These are phyloP conservation scores for Gambusia holbrooki DNA, from an alignment of 2,113 vertebrate species.

Conservation along the genomic window DNA sequence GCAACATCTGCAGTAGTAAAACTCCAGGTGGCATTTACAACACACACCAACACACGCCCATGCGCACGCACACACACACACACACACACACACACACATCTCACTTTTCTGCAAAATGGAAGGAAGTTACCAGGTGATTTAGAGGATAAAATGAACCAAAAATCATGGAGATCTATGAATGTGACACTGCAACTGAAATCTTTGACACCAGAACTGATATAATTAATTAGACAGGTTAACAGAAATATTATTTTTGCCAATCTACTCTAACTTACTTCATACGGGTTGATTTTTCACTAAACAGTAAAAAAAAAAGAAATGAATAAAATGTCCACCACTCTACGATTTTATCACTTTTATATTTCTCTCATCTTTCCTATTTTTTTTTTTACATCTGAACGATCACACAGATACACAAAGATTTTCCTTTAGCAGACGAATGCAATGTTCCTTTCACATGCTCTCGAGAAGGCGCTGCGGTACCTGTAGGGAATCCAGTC, in stretches of 20 bases:
- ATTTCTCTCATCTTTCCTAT: constrained; percentile 29
- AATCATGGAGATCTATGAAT: background rate
- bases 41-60: background rate
- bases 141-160: constrained; percentile 6
- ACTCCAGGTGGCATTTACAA: constrained; percentile 4
- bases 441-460: constrained; percentile 23
- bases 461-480: constrained; percentile 36
- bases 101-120: background rate
- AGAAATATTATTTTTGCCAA: background rate
- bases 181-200: no score
- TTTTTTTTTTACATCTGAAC: constrained; percentile 28
- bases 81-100: background rate
- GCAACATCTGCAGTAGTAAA: background rate
- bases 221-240: background rate
- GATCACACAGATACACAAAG: constrained; percentile 28
- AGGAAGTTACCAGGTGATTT: constrained; percentile 21
- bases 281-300: background rate
- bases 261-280: constrained; percentile 16
- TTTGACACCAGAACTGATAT: no score
- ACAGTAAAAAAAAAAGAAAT: background rate
- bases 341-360: constrained; percentile 18
- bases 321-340: background rate
- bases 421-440: constrained; percentile 25
- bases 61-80: background rate
- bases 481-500: constrained; percentile 99